These are phyloP conservation scores for Quiscalus mexicanus DNA, from an alignment of 2,113 vertebrate species.

Conservation along the genomic window DNA sequence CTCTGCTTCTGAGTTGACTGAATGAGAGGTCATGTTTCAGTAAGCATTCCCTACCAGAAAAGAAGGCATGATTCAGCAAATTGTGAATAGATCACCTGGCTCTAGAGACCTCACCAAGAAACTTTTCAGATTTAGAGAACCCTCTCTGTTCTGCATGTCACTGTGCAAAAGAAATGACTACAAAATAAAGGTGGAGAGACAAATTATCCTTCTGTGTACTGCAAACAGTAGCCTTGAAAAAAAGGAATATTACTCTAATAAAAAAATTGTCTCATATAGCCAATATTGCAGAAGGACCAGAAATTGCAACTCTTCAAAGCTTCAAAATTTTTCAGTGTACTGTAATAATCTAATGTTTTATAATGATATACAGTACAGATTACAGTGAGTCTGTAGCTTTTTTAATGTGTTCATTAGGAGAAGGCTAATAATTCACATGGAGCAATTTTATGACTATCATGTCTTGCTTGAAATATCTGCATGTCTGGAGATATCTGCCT, in stretches of 20 bases:
- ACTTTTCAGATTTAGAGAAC: background rate
- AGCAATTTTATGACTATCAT: background rate
- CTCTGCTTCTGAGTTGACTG: background rate
- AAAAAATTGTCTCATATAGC: background rate
- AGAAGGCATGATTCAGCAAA: background rate
- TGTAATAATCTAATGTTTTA: background rate
- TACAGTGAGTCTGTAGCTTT: background rate
- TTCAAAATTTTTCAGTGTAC: background rate
- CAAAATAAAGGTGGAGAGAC: background rate
- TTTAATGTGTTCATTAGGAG: background rate
- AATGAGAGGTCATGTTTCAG: background rate
- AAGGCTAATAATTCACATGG: background rate
- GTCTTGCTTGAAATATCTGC: background rate
- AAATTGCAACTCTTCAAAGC: background rate
- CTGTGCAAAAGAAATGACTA: background rate
- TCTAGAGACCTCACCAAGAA: background rate
- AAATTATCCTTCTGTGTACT: background rate
- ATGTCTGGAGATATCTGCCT: background rate
- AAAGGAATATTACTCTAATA: background rate
- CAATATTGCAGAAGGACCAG: background rate
- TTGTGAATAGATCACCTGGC: background rate
- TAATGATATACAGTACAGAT: background rate
- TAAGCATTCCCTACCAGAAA: background rate
- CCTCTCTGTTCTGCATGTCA: background rate
- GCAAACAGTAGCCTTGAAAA: background rate